Percentiles rank a stretch among this genome's conserved stretches.
These are phyloP conservation scores for Silurus asotus DNA, from an alignment of 2,113 vertebrate species.

Conservation along the genomic window DNA sequence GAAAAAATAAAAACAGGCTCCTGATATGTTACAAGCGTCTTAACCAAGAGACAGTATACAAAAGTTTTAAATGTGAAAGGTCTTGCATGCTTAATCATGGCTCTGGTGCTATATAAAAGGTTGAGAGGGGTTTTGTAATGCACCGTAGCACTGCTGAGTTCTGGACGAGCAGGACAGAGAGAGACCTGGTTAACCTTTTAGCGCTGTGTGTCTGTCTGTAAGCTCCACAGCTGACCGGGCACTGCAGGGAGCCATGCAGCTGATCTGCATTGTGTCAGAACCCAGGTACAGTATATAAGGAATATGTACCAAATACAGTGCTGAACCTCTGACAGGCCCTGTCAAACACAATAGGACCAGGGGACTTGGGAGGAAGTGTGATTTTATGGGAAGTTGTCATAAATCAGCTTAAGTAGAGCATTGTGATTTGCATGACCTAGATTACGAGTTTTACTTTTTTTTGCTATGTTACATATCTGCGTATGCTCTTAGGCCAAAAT, in stretches of 20 bases:
- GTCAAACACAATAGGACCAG: conserved; percentile 19
- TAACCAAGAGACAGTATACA: neutral
- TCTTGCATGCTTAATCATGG: conserved; percentile 24
- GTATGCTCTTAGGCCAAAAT: neutral
- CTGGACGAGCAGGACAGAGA: conserved; percentile 33
- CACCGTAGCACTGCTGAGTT: conserved; percentile 13
- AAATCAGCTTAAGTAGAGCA: conserved; percentile 21
- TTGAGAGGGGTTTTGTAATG: conserved; percentile 10
- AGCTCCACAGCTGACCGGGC: conserved; percentile 45
- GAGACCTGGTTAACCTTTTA: conserved; percentile 31
- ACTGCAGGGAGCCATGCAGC: conserved; percentile 28
- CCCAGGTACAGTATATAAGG: conserved; percentile 22
- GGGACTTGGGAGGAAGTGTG: neutral
- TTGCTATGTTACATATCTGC: neutral
- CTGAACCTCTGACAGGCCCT: neutral
- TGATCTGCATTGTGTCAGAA: conserved; percentile 48
- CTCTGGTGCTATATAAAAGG: neutral
- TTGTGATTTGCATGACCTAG: conserved; percentile 11
- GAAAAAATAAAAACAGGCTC: neutral
- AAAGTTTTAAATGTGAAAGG: neutral
- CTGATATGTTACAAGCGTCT: neutral
- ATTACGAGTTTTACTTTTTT: neutral
- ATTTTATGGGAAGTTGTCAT: conserved; percentile 7
- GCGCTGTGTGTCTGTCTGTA: conserved; percentile 36
- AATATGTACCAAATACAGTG: conserved; percentile 7